phyloP scores from a whole-genome alignment of 2,113 vertebrate genomes.

The Dinomys branickii region DNA sequence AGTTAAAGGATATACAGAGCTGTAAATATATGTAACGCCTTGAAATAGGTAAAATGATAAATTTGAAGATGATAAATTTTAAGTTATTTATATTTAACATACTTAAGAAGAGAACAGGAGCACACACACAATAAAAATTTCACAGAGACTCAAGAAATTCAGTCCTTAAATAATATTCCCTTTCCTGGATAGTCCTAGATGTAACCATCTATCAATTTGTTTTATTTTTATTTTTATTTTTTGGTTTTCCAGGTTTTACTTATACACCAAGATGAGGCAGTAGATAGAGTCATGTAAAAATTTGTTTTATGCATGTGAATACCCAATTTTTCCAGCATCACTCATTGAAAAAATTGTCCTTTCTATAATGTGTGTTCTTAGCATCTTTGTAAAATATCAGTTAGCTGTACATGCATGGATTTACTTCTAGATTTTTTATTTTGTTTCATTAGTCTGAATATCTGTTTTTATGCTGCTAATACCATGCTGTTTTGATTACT shows the following conservation, averaged over 20 bases:
- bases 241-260: too few relatives aligned
- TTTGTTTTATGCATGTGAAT: neutral
- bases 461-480: neutral
- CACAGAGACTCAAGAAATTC: neutral
- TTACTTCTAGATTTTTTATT: neutral
- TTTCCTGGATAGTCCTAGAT: neutral
- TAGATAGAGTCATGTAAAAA: too few relatives aligned
- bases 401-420: neutral
- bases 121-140: neutral
- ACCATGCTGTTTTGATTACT: neutral
- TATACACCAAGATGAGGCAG: too few relatives aligned
- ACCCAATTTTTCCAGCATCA: neutral
- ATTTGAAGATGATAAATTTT: constrained; percentile 30
- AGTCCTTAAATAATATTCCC: neutral
- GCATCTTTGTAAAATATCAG: neutral
- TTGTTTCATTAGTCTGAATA: neutral
- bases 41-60: constrained; percentile 36
- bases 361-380: neutral
- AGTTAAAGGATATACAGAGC: neutral
- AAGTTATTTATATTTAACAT: neutral
- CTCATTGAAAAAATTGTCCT: neutral
- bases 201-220: neutral
- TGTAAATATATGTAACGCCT: constrained; percentile 18
- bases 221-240: too few relatives aligned
- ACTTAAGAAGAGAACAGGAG: neutral